Conservation (phyloP, 2,797 vertebrate genomes). For the Clarias platycephalus region DNA sequence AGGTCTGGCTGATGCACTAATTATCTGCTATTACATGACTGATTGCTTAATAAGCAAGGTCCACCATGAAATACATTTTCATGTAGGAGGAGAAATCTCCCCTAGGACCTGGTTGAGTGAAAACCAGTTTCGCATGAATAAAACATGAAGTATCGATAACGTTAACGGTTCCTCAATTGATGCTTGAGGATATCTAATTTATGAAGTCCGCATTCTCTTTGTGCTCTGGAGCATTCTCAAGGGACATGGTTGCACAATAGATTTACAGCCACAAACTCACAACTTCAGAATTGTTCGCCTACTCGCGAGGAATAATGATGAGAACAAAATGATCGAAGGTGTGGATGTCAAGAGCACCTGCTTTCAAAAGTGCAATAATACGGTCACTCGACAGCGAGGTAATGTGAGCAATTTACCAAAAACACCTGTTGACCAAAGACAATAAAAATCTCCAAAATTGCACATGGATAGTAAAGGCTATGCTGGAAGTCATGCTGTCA, state of each 20-base stretch:
- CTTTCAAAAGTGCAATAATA: conserved; percentile 22
- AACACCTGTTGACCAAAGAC: conserved; percentile 7
- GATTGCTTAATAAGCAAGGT: neutral
- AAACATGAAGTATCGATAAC: neutral
- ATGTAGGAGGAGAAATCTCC: neutral
- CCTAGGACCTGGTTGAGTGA: neutral
- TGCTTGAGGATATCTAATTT: neutral
- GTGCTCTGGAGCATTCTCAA: neutral
- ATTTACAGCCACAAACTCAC: neutral
- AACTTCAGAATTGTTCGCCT: conserved; percentile 4
- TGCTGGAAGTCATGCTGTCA: neutral
- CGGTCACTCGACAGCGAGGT: neutral
- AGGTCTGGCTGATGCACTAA: neutral
- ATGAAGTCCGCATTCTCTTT: neutral
- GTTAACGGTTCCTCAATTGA: neutral
- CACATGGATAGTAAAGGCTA: too few relatives aligned
- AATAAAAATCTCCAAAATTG: conserved; percentile 13
- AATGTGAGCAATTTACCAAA: conserved; percentile 13
- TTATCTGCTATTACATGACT: neutral
- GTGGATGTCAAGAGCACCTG: neutral
- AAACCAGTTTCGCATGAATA: neutral
- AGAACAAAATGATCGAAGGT: conserved; percentile 19
- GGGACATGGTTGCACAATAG: conserved; percentile 8
- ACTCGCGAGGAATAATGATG: conserved; percentile 3
- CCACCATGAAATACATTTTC: neutral